These are phyloP conservation scores for Accipiter virgatus DNA, from an alignment of 2,113 vertebrate species.

Conservation along the genomic window DNA sequence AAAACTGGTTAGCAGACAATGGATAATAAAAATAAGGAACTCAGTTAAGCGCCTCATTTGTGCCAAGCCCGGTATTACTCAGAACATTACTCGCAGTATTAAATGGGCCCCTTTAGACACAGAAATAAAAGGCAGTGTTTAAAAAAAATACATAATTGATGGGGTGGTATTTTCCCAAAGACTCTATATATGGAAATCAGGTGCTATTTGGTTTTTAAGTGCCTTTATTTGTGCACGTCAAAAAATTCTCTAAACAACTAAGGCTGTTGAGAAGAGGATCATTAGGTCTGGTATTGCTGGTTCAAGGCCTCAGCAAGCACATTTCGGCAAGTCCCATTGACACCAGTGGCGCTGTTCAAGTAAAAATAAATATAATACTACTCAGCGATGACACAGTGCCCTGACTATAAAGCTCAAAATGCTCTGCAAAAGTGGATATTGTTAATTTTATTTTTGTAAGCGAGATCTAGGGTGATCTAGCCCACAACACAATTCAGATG, in stretches of 20 bases:
- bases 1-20: conserved; percentile 63
- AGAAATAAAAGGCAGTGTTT: neutral
- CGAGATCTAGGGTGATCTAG: neutral
- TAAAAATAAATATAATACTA: neutral
- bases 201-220: neutral
- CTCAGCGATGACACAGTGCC: neutral
- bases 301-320: neutral
- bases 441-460: neutral
- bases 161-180: neutral
- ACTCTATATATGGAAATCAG: neutral
- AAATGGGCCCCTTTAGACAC: neutral
- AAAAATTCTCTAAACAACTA: neutral
- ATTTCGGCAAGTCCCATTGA: neutral
- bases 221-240: neutral
- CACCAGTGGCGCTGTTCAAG: neutral
- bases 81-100: neutral
- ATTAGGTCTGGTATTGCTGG: neutral
- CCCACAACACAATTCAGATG: too few relatives aligned
- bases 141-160: conserved; percentile 17
- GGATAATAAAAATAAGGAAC: conserved; percentile 61
- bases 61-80: neutral
- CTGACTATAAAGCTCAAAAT: neutral
- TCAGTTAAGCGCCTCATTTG: conserved; percentile 9
- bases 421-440: neutral
- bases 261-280: neutral